Percentiles rank a stretch among this genome's conserved stretches.
phyloP scores from a whole-genome alignment of 2,888 invertebrate species.

The Carcina quercana region DNA sequence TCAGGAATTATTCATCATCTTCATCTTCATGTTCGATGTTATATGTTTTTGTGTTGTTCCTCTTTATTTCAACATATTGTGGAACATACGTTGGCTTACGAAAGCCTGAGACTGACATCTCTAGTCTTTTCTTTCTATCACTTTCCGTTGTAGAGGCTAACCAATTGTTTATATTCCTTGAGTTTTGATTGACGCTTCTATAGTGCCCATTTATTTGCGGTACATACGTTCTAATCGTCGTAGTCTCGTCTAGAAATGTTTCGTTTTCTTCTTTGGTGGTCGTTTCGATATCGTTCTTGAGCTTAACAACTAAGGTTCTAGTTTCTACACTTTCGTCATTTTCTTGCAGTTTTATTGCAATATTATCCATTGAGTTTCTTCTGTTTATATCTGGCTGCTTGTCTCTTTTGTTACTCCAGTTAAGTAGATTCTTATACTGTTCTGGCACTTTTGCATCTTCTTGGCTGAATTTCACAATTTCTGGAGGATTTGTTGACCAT shows the following conservation, averaged over 20 bases:
- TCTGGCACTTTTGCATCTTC: slow-evolving; percentile 60
- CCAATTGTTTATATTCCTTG: slow-evolving; percentile 30
- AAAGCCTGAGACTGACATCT: slow-evolving; percentile 37
- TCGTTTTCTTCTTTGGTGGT: slow-evolving; percentile 14
- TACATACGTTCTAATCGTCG: slow-evolving; percentile 39
- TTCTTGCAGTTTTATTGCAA: slow-evolving; percentile 2
- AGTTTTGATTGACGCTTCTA: slow-evolving; percentile 42
- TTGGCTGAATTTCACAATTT: slow-evolving; percentile 50
- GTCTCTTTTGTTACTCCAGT: background rate
- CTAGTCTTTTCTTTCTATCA: slow-evolving; percentile 44
- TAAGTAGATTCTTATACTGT: slow-evolving; percentile 29
- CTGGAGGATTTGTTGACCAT: slow-evolving; percentile 37
- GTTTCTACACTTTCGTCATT: slow-evolving; percentile 19
- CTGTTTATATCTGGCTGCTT: slow-evolving; percentile 19
- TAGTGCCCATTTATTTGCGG: slow-evolving; percentile 63
- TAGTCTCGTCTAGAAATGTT: slow-evolving; percentile 15
- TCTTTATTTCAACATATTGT: slow-evolving; percentile 54
- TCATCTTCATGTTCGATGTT: no score
- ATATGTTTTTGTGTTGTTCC: slow-evolving; percentile 39
- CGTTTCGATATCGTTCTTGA: slow-evolving; percentile 34
- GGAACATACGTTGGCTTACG: slow-evolving; percentile 38
- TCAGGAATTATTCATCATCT: slow-evolving; percentile 2
- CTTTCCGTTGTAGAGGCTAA: slow-evolving; percentile 34
- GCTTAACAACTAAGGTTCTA: slow-evolving; percentile 32
- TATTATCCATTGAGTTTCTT: slow-evolving; percentile 15